Evolutionary conservation across 2,797 vertebrate species (phyloP), one percentile per base, ranked within the genome.

Genomic region (Petrocephalus sullivani): DNA sequence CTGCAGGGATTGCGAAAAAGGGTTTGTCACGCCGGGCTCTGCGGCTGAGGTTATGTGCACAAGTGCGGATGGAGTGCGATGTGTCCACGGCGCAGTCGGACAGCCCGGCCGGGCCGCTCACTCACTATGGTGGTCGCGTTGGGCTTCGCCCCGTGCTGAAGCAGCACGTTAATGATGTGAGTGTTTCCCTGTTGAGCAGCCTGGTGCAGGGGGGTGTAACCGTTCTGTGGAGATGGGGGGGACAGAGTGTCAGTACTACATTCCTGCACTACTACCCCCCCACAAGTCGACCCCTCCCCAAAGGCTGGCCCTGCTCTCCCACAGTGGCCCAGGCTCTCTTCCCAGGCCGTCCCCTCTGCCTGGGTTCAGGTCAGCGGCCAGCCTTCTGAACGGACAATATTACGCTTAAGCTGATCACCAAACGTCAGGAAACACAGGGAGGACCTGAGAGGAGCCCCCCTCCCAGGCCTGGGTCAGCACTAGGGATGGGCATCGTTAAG

Each of bases 101-200:
- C 2, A 41, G 37, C 37, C 37, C 37, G 19, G 54, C 82, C 23
- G 46, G 28, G 23, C 1, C 19, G 1, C 56, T 49, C 33, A 91
- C 96, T 90, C 93, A 99, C 98, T 88, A 97, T 95, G 81, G 98
- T 99, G 91, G 95, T 96, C 87, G 97, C 97, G 0, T 99, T 98
- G 89, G 98, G 98, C 90, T 97, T 97, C 93, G 98, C 98, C 28
- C 98, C 98, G 0, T 96, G 93, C 71, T 98, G 98, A 60, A 99
- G 96, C 85, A 99, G 95, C 0, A 98, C 94, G 0, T 99, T 99
- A 85, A 99, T 99, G 91, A 99, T 96, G 93, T 99, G 98, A 82
- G 98, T 99, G 94, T 99, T 98, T 75, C 98, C 98, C 89, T 99
- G 98, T 87, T 99, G 98, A n/a, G 98, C 98, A 0, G 98, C 98